Base-by-base conservation (phyloP, 2,888 invertebrate species). In the Drosophila ustulata region DNA sequence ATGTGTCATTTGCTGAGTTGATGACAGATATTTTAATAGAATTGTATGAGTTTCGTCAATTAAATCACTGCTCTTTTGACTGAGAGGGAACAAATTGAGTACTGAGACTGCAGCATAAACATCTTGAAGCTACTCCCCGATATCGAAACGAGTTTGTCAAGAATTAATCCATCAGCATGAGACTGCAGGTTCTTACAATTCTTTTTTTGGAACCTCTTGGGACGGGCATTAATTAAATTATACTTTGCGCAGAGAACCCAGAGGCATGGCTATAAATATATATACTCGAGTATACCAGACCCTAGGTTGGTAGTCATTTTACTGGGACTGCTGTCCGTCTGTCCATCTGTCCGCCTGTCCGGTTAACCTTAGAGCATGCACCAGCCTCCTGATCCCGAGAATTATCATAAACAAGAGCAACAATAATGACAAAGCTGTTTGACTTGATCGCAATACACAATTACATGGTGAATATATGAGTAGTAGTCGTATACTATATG, bases 371-470 rank as follows among this genome's bases (percentile, higher is more conserved):
- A 45, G 11, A 11, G 9, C 23, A 5, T 9, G 39, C 26, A 46
- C 75, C 67, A 62, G 71, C 75, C 71, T 64, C 72, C 65, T 49
- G 51, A 49, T 62, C 39, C 23, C 23, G 9, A 39, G 32, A 28
- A 39, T 46, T 9, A 46, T 18, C 34, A 32, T 39, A 25, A 41
- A 51, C 39, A 49, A 43, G 18, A 18, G 18, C 43, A 13, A 9
- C 25, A 32, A 32, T n/a, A 32, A 53, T n/a, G 18, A 0, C 8
- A 62, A 64, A 64, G 63, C 53, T 26, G 70, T 41, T 58, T 23
- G 73, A 69, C 69, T 72, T 69, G 69, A 66, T 66, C 52, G 47
- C 34, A 61, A 47, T 62, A 41, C 49, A 23, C 28, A 25, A 59
- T 71, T 61, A 56, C 46, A 51, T n/a, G 28, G 28, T 13, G 41